Base-by-base conservation (phyloP, 2,797 vertebrate genomes). In the Centropyge bicolor region DNA sequence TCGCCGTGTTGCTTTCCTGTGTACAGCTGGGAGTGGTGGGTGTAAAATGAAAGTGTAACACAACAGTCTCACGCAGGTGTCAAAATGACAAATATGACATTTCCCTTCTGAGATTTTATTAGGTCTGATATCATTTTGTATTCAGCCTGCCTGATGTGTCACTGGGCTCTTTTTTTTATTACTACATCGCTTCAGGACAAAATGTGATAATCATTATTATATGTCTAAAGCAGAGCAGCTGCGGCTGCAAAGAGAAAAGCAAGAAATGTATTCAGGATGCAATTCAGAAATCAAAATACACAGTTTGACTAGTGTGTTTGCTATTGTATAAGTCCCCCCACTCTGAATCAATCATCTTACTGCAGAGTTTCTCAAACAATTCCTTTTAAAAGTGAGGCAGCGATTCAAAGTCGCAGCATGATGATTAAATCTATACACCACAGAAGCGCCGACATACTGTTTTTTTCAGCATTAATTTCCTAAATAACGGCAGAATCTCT, bases 61-160 rank as follows among this genome's bases (percentile, higher is more conserved):
- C 87, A 90, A 90, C 85, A 82, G 88, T 69, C 90, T 89, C 78
- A 71, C 70, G 79, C 91, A 89, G 90, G 89, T 92, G 92, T 93
- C 93, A 91, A 87, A 93, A 91, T 88, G 85, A 92, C 87, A 92
- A 92, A 92, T 88, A 89, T 91, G 86, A 93, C 93, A 93, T 93
- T 91, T 92, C 89, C 89, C 86, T 81, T 87, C 84, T 31, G 89
- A 91, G 87, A 91, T 89, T 88, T 89, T 87, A 92, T 92, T 89
- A 90, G 87, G 74, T 86, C 83, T 84, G 85, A 90, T 91, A 91
- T 89, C 51, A 85, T 89, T 90, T 86, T 85, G 88, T 78, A 87
- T 90, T 87, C 86, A 78, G 82, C 70, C 81, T 66, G 81, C 78
- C 70, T 88, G 65, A 82, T 68, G 71, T 85, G 86, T 89, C 85